Evolutionary conservation across 2,888 invertebrate species (phyloP).

Genomic region (Agriopis leucophaearia): DNA sequence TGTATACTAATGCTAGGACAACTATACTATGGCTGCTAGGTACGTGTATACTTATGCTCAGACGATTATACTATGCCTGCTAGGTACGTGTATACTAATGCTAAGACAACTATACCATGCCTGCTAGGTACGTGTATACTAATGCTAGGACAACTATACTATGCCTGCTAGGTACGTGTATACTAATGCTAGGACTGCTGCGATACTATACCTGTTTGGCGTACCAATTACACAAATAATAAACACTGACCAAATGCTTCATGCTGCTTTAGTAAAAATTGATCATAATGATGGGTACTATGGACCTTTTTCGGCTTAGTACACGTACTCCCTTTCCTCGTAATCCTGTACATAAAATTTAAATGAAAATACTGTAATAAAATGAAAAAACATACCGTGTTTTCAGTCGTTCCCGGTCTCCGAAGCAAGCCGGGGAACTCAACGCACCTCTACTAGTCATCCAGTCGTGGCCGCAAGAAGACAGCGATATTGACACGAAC

Average conservation of each 20-base stretch:
- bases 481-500: slow-evolving; percentile 82
- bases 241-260: no score
- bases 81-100: neutral
- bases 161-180: neutral
- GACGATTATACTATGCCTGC: neutral
- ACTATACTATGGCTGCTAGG: neutral
- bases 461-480: slow-evolving; percentile 70
- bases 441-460: slow-evolving; percentile 70
- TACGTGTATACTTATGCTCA: neutral
- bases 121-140: neutral
- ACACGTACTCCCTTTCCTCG: no score
- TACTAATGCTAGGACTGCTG: neutral
- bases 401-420: slow-evolving; percentile 42
- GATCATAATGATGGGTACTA: no score
- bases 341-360: neutral
- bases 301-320: no score
- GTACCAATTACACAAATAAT: no score
- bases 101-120: no score
- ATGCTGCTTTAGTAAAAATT: no score
- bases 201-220: neutral
- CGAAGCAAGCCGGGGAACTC: slow-evolving; percentile 59
- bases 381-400: neutral
- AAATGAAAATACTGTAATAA: no score
- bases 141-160: neutral
- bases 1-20: neutral